Evolutionary conservation across 2,797 vertebrate genomes (phyloP).

Genomic region (Cossypha niveicapilla): DNA sequence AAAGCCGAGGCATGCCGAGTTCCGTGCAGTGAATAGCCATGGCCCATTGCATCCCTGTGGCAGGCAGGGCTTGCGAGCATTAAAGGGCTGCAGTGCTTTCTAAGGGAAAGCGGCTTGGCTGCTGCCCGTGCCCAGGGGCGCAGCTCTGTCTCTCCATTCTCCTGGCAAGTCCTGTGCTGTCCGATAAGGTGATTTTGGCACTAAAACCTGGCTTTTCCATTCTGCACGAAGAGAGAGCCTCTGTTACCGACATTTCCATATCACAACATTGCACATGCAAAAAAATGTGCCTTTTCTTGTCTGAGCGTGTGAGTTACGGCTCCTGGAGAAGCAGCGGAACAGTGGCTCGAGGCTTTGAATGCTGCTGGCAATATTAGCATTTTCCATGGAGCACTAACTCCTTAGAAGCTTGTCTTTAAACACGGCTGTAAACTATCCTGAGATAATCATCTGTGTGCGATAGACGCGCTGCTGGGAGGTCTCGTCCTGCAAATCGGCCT

Average conservation of each 20-base stretch:
- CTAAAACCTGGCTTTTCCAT: neutral
- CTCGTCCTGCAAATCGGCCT: neutral
- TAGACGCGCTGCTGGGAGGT: neutral
- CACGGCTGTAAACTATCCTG: neutral
- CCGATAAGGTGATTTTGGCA: neutral
- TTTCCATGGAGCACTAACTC: neutral
- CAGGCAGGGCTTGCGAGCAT: neutral
- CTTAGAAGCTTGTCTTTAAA: neutral
- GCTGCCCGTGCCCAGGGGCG: neutral
- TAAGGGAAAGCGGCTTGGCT: neutral
- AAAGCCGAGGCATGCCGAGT: neutral
- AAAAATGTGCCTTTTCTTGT: neutral
- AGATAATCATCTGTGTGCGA: neutral
- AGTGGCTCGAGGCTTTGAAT: neutral
- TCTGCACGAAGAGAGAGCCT: neutral
- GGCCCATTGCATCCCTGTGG: neutral
- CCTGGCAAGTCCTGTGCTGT: neutral
- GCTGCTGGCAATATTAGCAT: neutral
- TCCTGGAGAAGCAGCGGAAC: neutral
- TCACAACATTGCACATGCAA: neutral
- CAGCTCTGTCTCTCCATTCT: neutral
- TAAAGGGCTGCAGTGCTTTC: neutral
- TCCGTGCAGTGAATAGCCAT: neutral
- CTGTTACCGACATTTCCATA: neutral
- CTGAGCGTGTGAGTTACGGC: neutral